Conservation (phyloP, 2,888 invertebrate species). For the Athrips mouffetella region DNA sequence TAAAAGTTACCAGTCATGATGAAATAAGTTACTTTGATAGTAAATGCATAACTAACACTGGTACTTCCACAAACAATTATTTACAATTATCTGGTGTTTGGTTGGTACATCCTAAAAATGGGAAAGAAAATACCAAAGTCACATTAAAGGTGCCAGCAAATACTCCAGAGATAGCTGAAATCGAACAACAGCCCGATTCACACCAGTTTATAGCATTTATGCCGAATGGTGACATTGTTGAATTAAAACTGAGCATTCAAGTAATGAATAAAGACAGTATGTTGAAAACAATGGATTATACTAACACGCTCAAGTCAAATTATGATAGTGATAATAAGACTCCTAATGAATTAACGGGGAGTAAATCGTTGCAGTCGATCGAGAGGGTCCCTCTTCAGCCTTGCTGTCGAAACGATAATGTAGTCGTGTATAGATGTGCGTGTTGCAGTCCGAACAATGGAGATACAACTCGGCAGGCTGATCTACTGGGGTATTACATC, state of each 20-base stretch:
- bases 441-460: constrained; percentile 16
- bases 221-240: constrained; percentile 41
- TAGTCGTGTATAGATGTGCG: constrained; percentile 34
- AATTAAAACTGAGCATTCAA: constrained; percentile 50
- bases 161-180: not conserved
- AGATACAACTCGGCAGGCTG: not conserved
- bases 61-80: too few species aligned
- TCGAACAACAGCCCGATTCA: not conserved
- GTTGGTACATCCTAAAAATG: too few species aligned
- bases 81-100: too few species aligned
- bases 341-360: constrained; percentile 22
- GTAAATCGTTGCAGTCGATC: constrained; percentile 29
- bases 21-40: too few species aligned
- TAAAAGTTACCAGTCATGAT: too few species aligned
- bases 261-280: constrained; percentile 32
- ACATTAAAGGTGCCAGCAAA: not conserved
- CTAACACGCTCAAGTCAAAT: constrained; percentile 13
- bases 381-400: constrained; percentile 21
- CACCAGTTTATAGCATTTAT: constrained; percentile 31
- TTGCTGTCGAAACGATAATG: constrained; percentile 25
- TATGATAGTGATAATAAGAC: constrained; percentile 24
- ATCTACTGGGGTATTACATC: not conserved
- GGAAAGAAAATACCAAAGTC: too few species aligned
- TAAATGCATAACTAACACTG: too few species aligned
- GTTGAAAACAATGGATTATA: constrained; percentile 18